Base-by-base conservation (phyloP, 1,140 invertebrate species). In the Scaptomyza montana region DNA sequence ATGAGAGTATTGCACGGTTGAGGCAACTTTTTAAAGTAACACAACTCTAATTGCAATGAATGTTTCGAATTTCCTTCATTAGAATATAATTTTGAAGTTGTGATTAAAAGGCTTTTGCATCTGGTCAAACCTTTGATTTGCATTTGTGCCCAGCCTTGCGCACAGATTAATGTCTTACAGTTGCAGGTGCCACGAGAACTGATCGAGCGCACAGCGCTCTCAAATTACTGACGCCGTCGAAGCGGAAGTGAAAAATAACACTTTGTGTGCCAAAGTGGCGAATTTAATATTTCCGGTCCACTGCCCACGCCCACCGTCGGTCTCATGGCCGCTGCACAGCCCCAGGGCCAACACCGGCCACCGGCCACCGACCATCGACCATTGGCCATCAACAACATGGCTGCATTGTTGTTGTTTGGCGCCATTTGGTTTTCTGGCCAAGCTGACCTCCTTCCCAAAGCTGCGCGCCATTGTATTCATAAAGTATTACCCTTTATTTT, bases 211-310 rank as follows among this genome's bases (percentile, higher is more conserved):
- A 50, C 25, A 25, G 21, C 7, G 51, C 33, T 49, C 33, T 49
- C 30, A 41, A 63, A 63, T 70, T 70, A 49, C 61, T 61, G 16
- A 25, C 62, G 65, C 53, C 78, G 66, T 13, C 77, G 60, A 63
- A 67, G 64, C 81, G 81, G 81, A 86, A 80, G 77, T 85, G 81
- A 85, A 80, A 85, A 85, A 85, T 85, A 85, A 85, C 67, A 74
- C 77, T 80, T 74, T 67, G 78, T 80, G 77, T 78, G 68, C 67
- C 81, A 85, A 85, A 85, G 77, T 86, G 81, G 77, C 81, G 77
- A 84, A 86, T 86, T 85, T 85, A 86, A 86, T 86, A 85, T 86
- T 85, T 85, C 81, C 81, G 74, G 74, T 45, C 65, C 61, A 80
- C 74, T 86, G 67, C 76, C 53, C 57, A 51, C 62, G 46, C 13